Percentiles rank a stretch among this genome's conserved stretches.
phyloP scores from a whole-genome alignment of 2,113 vertebrate species.

The Leiothrix lutea region DNA sequence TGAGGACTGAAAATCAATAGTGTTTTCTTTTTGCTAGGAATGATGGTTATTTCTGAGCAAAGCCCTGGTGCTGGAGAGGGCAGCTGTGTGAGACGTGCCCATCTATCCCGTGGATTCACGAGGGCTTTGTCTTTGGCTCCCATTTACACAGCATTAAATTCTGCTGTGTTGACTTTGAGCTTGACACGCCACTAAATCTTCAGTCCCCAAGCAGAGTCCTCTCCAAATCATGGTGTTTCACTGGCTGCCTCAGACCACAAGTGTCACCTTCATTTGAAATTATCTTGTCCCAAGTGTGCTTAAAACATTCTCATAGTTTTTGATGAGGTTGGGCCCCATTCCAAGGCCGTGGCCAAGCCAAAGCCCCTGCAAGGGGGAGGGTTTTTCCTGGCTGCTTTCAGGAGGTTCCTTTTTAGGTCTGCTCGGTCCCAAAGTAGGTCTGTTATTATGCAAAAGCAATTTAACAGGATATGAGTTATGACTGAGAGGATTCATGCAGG shows the following conservation, averaged over 20 bases:
- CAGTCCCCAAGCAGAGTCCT: constrained; percentile 1
- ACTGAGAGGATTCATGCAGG: background rate
- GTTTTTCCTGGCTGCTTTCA: background rate
- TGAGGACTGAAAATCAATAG: constrained; percentile 9
- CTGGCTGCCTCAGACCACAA: background rate
- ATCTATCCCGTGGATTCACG: background rate
- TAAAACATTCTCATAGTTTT: background rate
- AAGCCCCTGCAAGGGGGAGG: background rate
- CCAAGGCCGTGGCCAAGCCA: background rate
- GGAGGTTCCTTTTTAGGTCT: background rate
- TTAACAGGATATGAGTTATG: constrained; percentile 12
- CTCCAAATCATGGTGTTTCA: constrained; percentile 10
- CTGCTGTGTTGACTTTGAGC: constrained; percentile 46
- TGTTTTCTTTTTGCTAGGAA: background rate
- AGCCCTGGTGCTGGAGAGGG: background rate
- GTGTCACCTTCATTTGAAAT: constrained; percentile 47
- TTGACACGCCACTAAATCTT: constrained; percentile 40
- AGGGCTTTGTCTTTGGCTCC: constrained; percentile 22
- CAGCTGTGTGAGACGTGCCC: background rate
- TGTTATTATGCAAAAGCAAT: constrained; percentile 23
- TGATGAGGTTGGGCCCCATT: background rate
- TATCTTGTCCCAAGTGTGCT: background rate
- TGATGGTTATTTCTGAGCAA: background rate
- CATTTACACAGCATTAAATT: constrained; percentile 20
- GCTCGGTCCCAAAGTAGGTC: background rate